These are phyloP conservation scores for Mustela nigripes DNA, from an alignment of 2,113 vertebrate species.

Conservation along the genomic window DNA sequence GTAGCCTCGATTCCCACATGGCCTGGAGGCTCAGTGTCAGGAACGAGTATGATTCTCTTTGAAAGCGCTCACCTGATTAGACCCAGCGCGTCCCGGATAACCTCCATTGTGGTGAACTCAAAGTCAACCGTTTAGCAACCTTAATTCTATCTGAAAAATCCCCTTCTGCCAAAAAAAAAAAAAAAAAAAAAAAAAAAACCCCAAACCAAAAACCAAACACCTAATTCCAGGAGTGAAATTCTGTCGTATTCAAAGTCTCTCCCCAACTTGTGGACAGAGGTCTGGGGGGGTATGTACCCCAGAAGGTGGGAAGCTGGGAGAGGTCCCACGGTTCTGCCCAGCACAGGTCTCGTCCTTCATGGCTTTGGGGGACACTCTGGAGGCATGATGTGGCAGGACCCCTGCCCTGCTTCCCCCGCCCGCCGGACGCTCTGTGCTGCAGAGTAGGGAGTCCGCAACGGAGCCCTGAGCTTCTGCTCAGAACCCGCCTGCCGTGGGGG, in stretches of 20 bases:
- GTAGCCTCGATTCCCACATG: background rate
- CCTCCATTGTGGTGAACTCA: background rate
- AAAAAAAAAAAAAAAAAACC: background rate
- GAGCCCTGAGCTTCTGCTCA: background rate
- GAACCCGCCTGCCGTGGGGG: accelerated
- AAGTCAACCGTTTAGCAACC: background rate
- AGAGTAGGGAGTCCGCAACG: accelerated
- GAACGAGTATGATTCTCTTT: background rate
- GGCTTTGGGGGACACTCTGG: background rate
- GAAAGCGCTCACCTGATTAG: background rate
- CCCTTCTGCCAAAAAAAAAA: background rate
- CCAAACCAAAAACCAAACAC: too few species aligned
- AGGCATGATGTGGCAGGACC: background rate
- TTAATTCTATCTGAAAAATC: background rate
- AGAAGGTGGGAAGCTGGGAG: too few species aligned
- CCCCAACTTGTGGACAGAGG: background rate
- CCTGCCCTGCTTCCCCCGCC: background rate
- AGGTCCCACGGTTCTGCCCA: background rate
- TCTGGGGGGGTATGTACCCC: accelerated
- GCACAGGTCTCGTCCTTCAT: background rate
- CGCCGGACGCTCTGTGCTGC: accelerated
- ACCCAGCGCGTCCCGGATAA: too few species aligned
- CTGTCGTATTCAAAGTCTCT: background rate
- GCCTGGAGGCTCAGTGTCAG: too few species aligned
- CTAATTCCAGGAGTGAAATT: background rate